These are phyloP conservation scores for Drosophila subquinaria DNA, from an alignment of 2,888 invertebrate species.

Conservation along the genomic window DNA sequence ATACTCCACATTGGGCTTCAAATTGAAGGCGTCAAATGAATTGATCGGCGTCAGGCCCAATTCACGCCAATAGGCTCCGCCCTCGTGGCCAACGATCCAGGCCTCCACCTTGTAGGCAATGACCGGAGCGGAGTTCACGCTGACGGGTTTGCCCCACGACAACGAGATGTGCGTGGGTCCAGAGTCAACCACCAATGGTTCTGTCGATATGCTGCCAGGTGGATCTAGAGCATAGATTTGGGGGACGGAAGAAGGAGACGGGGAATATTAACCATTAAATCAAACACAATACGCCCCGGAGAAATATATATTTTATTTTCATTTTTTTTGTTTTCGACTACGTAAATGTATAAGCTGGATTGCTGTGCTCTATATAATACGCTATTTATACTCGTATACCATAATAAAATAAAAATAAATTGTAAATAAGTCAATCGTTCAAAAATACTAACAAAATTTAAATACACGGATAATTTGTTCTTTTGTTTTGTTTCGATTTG, in stretches of 20 bases:
- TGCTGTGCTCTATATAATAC: slow-evolving; percentile 81
- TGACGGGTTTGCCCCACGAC: slow-evolving; percentile 91
- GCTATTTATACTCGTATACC: slow-evolving; percentile 69
- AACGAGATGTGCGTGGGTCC: slow-evolving; percentile 94
- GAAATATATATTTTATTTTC: slow-evolving; percentile 83
- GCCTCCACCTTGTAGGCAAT: slow-evolving; percentile 93
- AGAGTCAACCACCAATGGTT: slow-evolving; percentile 92
- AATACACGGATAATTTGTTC: slow-evolving; percentile 74
- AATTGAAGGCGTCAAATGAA: slow-evolving; percentile 93
- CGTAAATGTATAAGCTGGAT: slow-evolving; percentile 83
- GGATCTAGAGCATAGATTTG: slow-evolving; percentile 88
- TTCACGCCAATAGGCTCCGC: slow-evolving; percentile 94
- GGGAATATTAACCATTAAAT: slow-evolving; percentile 36
- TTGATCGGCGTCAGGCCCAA: slow-evolving; percentile 92
- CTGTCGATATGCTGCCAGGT: slow-evolving; percentile 91
- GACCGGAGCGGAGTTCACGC: slow-evolving; percentile 90
- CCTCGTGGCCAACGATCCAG: slow-evolving; percentile 92
- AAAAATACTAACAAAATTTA: slow-evolving; percentile 81
- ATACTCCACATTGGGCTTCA: slow-evolving; percentile 92
- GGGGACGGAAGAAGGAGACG: background rate
- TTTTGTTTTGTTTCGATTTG: slow-evolving; percentile 27
- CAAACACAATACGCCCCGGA: slow-evolving; percentile 83
- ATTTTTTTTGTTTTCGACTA: slow-evolving; percentile 77
- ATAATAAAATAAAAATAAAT: slow-evolving; percentile 62
- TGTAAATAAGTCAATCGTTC: slow-evolving; percentile 70